phyloP scores from a whole-genome alignment of 2,888 invertebrate species.

The Platycnemis pennipes region DNA sequence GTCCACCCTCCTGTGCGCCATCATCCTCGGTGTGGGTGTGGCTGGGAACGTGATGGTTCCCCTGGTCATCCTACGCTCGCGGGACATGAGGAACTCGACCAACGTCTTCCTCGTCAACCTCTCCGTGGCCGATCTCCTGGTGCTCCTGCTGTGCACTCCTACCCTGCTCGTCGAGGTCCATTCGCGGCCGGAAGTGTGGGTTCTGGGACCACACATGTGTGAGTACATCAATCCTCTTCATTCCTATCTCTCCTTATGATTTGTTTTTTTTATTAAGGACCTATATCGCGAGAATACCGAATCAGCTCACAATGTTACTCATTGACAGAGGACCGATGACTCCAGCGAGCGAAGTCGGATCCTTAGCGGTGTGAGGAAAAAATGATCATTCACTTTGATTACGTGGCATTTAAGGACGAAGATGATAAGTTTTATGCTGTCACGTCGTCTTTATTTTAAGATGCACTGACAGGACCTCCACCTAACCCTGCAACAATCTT shows the following conservation, averaged over 20 bases:
- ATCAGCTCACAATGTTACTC: too few relatives aligned
- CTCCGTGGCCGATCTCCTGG: slow-evolving; percentile 95
- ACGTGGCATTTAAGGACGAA: too few relatives aligned
- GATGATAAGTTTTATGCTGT: too few relatives aligned
- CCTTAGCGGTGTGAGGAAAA: too few relatives aligned
- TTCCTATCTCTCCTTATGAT: neutral
- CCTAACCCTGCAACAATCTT: too few relatives aligned
- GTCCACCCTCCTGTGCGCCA: slow-evolving; percentile 92
- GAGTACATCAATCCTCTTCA: slow-evolving; percentile 81
- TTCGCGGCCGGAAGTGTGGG: slow-evolving; percentile 95
- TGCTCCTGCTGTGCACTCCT: slow-evolving; percentile 94
- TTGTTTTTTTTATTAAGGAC: too few relatives aligned
- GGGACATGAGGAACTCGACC: slow-evolving; percentile 96
- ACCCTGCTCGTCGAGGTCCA: slow-evolving; percentile 97
- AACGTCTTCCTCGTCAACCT: slow-evolving; percentile 97
- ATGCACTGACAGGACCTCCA: too few relatives aligned
- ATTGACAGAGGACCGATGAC: too few relatives aligned
- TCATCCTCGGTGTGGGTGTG: slow-evolving; percentile 94
- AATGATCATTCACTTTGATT: too few relatives aligned
- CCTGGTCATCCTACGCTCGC: slow-evolving; percentile 93
- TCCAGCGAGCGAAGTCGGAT: too few relatives aligned
- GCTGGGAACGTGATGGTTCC: slow-evolving; percentile 97
- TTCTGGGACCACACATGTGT: slow-evolving; percentile 95
- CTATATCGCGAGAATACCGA: too few relatives aligned
- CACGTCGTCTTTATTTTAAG: too few relatives aligned